Evolutionary conservation across 53 echinoderm and acorn worm species (phyloP), one percentile per base, ranked within the genome.

Genomic region (Glandiceps talaboti): DNA sequence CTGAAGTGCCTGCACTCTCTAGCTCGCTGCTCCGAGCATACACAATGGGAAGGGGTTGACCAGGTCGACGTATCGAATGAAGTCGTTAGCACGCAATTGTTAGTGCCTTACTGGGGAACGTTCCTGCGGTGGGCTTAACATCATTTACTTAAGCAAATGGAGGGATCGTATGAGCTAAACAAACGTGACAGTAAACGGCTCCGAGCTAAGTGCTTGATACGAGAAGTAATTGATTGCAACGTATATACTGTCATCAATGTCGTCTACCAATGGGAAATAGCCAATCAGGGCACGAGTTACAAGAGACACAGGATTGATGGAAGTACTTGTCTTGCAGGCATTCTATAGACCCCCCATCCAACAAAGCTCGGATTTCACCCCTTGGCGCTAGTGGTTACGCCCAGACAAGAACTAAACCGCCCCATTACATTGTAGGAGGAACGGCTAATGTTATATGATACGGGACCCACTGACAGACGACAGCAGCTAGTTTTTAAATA

Each of bases 101-200:
- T 45, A 20, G 64, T 45, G 64, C n/a, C n/a, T n/a, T 45, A 45
- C 64, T 45, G 64, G 20, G 64, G 20, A 45, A 45, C 64, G 64
- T 6, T 45, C 64, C 64, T 45, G 64, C 64, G 64, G 64, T 45
- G 64, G 64, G 20, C 64, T 20, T 12, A 45, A 45, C 64, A 45
- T 45, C 64, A 45, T 45, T 45, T 45, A 45, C 64, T 45, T 45
- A 45, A 45, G 64, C 64, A 45, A 45, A 45, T 45, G 64, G 64
- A 45, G 84, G 29, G 84, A 78, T 84, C 79, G 79, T 73, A 73
- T 79, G 77, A 31, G 79, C 78, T 91, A 91, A 91, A 91, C 91
- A 91, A 88, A 79, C 30, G 73, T 91, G 91, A 91, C 91, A 91
- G 91, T 83, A 74, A 85, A 75, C 86, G 91, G 91, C 91, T 85